These are phyloP conservation scores for Lycaena phlaeas DNA, from an alignment of 2,888 invertebrate genomes.

Conservation along the genomic window DNA sequence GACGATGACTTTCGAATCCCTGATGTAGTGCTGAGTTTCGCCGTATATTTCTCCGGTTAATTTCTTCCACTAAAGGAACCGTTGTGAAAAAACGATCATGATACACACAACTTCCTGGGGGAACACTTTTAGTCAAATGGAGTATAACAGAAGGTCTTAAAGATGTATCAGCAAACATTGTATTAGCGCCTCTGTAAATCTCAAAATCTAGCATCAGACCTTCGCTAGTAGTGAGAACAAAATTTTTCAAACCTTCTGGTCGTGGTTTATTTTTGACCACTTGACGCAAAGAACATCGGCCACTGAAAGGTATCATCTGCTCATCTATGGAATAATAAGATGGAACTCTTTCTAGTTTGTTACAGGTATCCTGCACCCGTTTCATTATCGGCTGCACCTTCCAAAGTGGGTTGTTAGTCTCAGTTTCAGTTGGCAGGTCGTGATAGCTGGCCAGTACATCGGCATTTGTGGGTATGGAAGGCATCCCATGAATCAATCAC, in stretches of 20 bases:
- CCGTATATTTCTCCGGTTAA: conserved; percentile 11
- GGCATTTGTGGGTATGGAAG: no score
- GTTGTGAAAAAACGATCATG: conserved; percentile 23
- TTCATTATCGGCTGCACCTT: no score
- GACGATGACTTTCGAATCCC: conserved; percentile 13
- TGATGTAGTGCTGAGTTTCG: conserved; percentile 16
- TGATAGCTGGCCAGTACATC: no score
- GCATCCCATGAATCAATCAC: no score
- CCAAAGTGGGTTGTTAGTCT: no score
- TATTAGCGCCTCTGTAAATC: conserved; percentile 18
- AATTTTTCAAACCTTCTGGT: conserved; percentile 17
- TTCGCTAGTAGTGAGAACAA: conserved; percentile 17
- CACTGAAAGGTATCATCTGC: conserved; percentile 18
- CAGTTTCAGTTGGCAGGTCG: no score
- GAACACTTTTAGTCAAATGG: conserved; percentile 18
- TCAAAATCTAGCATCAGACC: conserved; percentile 23
- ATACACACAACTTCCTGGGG: conserved; percentile 23
- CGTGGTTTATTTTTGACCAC: conserved; percentile 14
- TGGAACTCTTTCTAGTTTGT: conserved; percentile 16
- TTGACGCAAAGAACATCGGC: conserved; percentile 15
- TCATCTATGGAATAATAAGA: conserved; percentile 18
- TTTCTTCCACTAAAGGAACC: conserved; percentile 21
- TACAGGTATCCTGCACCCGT: no score
- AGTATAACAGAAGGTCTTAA: conserved; percentile 22
- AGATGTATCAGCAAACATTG: conserved; percentile 15